Evolutionary conservation across 2,113 vertebrate genomes (phyloP).

Genomic region (Ophthalmolycus amberensis): DNA sequence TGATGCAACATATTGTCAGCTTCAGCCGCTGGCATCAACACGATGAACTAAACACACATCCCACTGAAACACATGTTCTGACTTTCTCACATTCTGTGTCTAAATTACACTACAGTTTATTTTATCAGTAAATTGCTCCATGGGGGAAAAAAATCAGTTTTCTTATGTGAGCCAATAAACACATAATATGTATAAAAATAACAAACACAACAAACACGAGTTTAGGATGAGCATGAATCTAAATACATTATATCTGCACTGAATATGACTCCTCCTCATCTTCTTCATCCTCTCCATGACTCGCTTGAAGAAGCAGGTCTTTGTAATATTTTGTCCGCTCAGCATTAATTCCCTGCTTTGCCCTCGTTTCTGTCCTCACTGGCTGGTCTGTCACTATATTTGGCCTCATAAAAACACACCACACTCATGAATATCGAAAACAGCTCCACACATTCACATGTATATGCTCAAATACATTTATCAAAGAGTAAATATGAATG

Average conservation of each 20-base stretch:
- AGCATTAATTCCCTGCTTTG: not conserved
- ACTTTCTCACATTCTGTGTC: not conserved
- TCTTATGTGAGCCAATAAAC: not conserved
- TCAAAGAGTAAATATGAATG: slow-evolving; percentile 18
- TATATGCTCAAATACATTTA: not conserved
- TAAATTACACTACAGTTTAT: not conserved
- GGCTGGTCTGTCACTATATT: not conserved
- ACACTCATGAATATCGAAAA: slow-evolving; percentile 26
- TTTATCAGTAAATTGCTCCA: not conserved
- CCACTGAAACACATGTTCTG: not conserved
- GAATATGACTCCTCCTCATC: not conserved
- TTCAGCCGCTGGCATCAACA: not conserved
- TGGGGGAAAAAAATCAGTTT: not conserved
- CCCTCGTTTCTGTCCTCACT: not conserved
- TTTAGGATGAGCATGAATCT: not conserved
- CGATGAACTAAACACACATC: not conserved
- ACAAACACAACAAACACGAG: not conserved
- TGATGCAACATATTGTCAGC: not conserved
- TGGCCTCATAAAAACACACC: not conserved
- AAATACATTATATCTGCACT: not conserved
- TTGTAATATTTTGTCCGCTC: slow-evolving; percentile 16
- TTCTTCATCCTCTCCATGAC: not conserved
- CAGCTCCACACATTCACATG: not conserved
- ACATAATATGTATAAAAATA: not conserved
- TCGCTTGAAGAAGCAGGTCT: not conserved